phyloP scores from a whole-genome alignment of 2,797 vertebrate species.

The Urophycis tenuis region DNA sequence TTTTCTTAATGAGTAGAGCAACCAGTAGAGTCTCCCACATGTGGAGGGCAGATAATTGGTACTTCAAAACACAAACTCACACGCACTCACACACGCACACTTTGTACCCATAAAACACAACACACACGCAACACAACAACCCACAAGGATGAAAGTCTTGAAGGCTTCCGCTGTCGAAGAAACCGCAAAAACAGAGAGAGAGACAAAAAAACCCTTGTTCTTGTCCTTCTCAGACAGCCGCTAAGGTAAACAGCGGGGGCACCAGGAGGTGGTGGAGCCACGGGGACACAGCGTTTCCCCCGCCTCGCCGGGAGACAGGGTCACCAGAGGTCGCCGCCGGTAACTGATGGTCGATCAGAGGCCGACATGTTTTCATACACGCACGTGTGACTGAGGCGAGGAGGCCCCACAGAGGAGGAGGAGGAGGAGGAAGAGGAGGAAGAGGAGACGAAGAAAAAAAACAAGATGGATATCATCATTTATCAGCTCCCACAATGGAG shows the following conservation, averaged over 20 bases:
- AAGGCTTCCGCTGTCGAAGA: conserved; percentile 29
- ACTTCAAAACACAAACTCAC: too few species aligned
- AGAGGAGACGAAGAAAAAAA: neutral
- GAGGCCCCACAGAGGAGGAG: too few species aligned
- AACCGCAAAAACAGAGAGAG: conserved; percentile 16
- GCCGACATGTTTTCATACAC: conserved; percentile 21
- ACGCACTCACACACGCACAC: too few species aligned
- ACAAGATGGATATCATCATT: conserved; percentile 42
- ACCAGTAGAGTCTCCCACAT: conserved; percentile 22
- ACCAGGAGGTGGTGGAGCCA: conserved; percentile 60
- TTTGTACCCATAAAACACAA: too few species aligned
- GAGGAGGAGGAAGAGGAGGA: too few species aligned
- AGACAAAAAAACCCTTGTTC: conserved; percentile 32
- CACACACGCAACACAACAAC: too few species aligned
- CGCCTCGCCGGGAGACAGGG: conserved; percentile 40
- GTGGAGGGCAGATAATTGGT: neutral
- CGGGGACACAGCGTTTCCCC: conserved; percentile 45
- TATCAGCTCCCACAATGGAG: conserved; percentile 24
- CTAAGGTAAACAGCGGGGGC: conserved; percentile 52
- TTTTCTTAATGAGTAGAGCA: conserved; percentile 16
- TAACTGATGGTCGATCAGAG: conserved; percentile 52
- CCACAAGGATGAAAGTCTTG: conserved; percentile 31
- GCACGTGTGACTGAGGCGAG: conserved; percentile 16
- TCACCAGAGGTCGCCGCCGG: conserved; percentile 40
- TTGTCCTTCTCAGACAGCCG: conserved; percentile 39